phyloP scores from a whole-genome alignment of 2,113 vertebrate genomes.

The Scytalopus superciliaris region DNA sequence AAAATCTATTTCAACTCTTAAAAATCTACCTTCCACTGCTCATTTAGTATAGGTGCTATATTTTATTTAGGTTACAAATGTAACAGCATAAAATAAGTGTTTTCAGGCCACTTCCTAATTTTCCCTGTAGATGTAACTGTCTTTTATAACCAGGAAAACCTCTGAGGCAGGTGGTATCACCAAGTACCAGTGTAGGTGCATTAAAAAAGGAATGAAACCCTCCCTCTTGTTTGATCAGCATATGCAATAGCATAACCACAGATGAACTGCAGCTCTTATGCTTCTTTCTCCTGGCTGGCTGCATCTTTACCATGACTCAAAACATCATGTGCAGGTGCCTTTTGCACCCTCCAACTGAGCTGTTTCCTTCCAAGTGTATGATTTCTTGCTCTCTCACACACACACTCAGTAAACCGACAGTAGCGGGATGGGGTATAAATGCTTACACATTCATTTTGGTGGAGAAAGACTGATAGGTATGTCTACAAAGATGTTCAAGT shows the following conservation, averaged over 20 bases:
- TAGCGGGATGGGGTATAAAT: not conserved
- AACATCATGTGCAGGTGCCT: not conserved
- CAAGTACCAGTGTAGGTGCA: not conserved
- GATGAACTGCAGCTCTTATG: accelerated
- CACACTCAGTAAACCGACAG: not conserved
- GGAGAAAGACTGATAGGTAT: not conserved
- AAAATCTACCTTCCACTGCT: not conserved
- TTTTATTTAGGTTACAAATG: not conserved
- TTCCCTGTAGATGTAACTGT: not conserved
- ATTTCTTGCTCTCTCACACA: accelerated
- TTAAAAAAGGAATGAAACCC: not conserved
- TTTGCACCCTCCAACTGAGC: not conserved
- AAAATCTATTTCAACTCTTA: not conserved
- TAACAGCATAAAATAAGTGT: not conserved
- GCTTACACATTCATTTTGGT: not conserved
- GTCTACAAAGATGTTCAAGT: not conserved
- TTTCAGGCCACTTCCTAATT: not conserved
- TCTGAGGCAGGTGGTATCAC: not conserved
- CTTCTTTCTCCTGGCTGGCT: not conserved
- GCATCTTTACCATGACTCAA: not conserved
- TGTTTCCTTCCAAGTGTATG: not conserved
- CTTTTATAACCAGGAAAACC: not conserved
- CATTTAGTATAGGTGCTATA: not conserved
- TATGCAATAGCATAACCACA: not conserved
- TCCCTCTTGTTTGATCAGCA: not conserved